Evolutionary conservation across 2,113 vertebrate species (phyloP).

Genomic region (Bos indicus): DNA sequence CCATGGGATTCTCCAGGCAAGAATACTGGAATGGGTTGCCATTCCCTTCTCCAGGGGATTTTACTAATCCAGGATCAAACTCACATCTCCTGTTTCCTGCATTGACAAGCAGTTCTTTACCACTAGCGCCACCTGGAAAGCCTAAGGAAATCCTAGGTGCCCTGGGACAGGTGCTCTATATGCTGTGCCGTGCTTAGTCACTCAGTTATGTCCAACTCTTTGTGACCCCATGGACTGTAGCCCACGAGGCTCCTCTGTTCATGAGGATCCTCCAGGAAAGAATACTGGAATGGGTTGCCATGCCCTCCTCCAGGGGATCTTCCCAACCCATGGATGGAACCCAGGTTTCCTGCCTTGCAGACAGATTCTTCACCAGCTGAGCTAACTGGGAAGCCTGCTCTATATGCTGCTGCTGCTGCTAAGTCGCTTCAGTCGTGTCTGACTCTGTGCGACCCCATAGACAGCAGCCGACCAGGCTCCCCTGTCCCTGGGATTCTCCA

Average conservation of each 20-base stretch:
- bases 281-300: background rate
- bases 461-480: too few relatives aligned
- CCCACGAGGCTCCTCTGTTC: background rate
- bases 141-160: background rate
- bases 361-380: background rate
- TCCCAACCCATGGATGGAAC: background rate
- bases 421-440: too few relatives aligned
- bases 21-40: background rate
- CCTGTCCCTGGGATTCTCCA: too few relatives aligned
- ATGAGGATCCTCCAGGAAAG: background rate
- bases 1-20: background rate
- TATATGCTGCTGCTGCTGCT: too few relatives aligned
- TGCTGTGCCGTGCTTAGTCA: background rate
- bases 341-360: background rate
- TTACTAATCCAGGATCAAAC: background rate
- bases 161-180: background rate
- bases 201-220: background rate
- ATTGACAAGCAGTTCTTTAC: background rate
- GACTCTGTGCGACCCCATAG: too few relatives aligned
- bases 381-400: background rate
- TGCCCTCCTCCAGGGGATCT: background rate
- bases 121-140: background rate
- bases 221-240: background rate
- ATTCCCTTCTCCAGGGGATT: background rate
- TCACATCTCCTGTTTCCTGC: background rate